phyloP scores from a whole-genome alignment of 1,140 invertebrate genomes.

The Bactericera cockerelli region DNA sequence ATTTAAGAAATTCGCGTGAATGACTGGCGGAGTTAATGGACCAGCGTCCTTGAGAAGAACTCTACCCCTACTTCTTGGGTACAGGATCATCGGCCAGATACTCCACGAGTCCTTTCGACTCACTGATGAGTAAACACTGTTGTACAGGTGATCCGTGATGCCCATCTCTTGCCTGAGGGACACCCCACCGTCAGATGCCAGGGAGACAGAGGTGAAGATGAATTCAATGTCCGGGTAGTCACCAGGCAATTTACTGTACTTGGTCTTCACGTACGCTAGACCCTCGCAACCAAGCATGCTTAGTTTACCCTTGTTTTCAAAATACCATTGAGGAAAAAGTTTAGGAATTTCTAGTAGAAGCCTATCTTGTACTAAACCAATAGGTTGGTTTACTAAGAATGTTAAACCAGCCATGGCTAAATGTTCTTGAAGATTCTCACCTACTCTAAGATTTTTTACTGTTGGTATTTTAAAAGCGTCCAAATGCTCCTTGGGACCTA shows the following conservation, averaged over 20 bases:
- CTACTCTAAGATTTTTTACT: conserved; percentile 52
- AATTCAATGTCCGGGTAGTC: conserved; percentile 55
- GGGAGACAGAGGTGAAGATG: conserved; percentile 51
- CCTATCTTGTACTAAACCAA: conserved; percentile 38
- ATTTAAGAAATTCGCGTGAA: conserved; percentile 46
- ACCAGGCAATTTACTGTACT: conserved; percentile 29
- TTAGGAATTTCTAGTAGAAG: conserved; percentile 42
- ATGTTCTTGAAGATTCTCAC: conserved; percentile 64
- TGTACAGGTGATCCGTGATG: conserved; percentile 19
- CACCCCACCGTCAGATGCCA: conserved; percentile 54
- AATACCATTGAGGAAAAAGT: conserved; percentile 34
- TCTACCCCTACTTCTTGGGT: conserved; percentile 43
- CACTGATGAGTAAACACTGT: conserved; percentile 16
- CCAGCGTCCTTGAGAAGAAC: conserved; percentile 38
- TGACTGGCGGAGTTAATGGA: conserved; percentile 43
- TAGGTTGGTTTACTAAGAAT: conserved; percentile 33
- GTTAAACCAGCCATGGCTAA: conserved; percentile 37
- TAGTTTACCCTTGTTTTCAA: conserved; percentile 26
- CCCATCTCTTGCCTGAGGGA: conserved; percentile 35
- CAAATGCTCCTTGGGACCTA: conserved; percentile 30
- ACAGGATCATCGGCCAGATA: conserved; percentile 37
- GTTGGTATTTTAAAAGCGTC: conserved; percentile 33
- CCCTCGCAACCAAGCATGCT: conserved; percentile 30
- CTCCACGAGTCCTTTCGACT: conserved; percentile 48
- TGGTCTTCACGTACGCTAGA: conserved; percentile 30